A percentile compares a stretch with the other conserved stretches of the same genome.
Evolutionary conservation across 2,888 invertebrate genomes (phyloP).

Genomic region (Nebria salina): DNA sequence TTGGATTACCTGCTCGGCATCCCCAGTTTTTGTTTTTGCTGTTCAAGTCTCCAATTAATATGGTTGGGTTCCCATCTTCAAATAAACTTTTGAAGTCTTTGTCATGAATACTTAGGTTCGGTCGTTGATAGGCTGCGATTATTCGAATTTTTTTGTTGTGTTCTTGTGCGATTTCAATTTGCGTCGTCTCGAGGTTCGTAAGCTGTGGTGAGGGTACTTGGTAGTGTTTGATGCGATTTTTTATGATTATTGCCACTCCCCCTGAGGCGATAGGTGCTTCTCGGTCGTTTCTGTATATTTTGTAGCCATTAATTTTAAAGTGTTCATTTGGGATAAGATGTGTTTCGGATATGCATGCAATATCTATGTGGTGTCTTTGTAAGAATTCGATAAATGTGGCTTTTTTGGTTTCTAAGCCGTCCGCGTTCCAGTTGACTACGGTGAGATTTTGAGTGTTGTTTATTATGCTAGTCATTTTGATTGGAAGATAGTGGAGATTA

Average conservation of each 20-base stretch:
- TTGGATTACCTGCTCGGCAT: too few relatives aligned
- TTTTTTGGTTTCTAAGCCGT: not conserved
- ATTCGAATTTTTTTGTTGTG: conserved; percentile 12
- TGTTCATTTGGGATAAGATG: conserved; percentile 3
- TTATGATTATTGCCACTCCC: conserved; percentile 10
- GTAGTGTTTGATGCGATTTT: conserved; percentile 5
- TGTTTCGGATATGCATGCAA: conserved; percentile 11
- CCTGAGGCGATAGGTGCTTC: conserved; percentile 10
- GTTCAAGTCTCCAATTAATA: too few relatives aligned
- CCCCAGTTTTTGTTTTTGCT: too few relatives aligned
- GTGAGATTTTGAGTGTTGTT: too few relatives aligned
- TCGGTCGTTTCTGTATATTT: conserved; percentile 11
- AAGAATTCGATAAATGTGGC: conserved; percentile 20
- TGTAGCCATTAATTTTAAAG: conserved; percentile 11
- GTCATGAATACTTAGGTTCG: not conserved
- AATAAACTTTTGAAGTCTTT: not conserved
- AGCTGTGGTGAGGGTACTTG: not conserved
- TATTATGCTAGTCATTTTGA: too few relatives aligned
- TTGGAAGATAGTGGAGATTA: too few relatives aligned
- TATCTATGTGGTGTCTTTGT: conserved; percentile 10
- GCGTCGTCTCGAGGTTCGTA: not conserved
- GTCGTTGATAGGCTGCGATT: conserved; percentile 17
- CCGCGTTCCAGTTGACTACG: conserved; percentile 9
- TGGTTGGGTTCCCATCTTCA: not conserved
- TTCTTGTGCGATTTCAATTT: conserved; percentile 3